Base-by-base conservation (phyloP, 2,113 vertebrate genomes). In the Mormyrus iriodes region DNA sequence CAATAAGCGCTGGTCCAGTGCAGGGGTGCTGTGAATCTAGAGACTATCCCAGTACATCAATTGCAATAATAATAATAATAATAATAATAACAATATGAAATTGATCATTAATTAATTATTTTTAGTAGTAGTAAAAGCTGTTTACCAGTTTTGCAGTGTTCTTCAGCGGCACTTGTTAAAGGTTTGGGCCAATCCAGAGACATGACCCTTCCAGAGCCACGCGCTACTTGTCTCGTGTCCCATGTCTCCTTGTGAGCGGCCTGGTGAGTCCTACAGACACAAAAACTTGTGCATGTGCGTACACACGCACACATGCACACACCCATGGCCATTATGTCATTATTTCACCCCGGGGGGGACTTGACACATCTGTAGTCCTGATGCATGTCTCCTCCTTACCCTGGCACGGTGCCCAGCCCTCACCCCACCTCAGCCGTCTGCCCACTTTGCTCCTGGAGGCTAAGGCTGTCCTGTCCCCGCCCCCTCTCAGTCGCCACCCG, bases 291-390 rank as follows among this genome's bases (percentile, higher is more conserved):
- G 21, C 61, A 65, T 21, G 21, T 19, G 19, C 61, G 19, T 5
- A 27, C 61, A 69, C 61, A 84, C 79, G 46, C 79, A 46, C 42
- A 21, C 17, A 44, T 19, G 24, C 17, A 98, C 97, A 97, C 97
- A 97, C 97, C 97, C 96, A 97, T 98, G 97, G 97, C 97, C 97
- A 98, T 98, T 98, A 97, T 98, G 97, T 98, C 97, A 98, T 98
- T 99, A 98, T 98, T 98, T 97, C 97, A 95, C 97, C 97, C 96
- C 96, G 94, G 97, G 93, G 93, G 96, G 96, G 96, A 95, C 96
- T 95, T 96, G 96, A 97, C 97, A 96, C 96, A 97, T 97, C 96
- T 97, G 97, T 96, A 97, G 96, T 96, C 93, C 94, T 95, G 96
- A 95, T 96, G 96, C 95, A 94, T 95, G 95, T 96, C 96, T 96